Conservation (phyloP, 2,113 vertebrate genomes). For the Rhinolophus sinicus region DNA sequence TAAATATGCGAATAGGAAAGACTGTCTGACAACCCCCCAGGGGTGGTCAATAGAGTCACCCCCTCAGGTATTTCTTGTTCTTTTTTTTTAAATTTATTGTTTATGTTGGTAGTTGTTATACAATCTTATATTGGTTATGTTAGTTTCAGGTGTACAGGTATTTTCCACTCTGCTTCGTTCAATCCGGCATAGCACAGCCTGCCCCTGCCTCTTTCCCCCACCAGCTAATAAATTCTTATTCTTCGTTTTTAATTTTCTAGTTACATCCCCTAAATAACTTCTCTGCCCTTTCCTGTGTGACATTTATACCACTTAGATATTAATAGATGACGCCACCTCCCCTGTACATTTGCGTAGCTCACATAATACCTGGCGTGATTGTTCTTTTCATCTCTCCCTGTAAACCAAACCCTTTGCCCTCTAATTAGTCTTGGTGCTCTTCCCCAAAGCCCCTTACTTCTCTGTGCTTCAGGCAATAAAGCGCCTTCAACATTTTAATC, state of each 20-base stretch:
- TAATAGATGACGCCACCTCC: neutral
- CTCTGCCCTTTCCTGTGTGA: neutral
- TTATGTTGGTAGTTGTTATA: no score
- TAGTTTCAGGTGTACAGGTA: no score
- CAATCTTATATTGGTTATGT: no score
- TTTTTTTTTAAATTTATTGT: no score
- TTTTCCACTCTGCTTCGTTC: neutral
- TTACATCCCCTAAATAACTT: neutral
- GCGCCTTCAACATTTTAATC: neutral
- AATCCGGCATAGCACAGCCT: neutral
- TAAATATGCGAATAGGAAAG: neutral
- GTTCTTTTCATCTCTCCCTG: neutral
- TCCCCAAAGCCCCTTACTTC: neutral
- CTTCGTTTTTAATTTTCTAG: neutral
- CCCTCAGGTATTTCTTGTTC: neutral
- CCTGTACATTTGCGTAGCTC: neutral
- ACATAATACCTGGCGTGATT: neutral
- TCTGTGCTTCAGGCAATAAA: conserved; percentile 15
- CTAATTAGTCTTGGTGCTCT: neutral
- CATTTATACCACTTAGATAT: neutral
- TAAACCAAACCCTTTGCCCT: neutral
- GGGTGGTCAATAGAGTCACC: fast-evolving
- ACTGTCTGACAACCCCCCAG: neutral
- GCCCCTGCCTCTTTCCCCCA: fast-evolving
- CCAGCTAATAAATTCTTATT: neutral